These are phyloP conservation scores for Troilus luridus DNA, from an alignment of 2,888 invertebrate genomes.

Conservation along the genomic window DNA sequence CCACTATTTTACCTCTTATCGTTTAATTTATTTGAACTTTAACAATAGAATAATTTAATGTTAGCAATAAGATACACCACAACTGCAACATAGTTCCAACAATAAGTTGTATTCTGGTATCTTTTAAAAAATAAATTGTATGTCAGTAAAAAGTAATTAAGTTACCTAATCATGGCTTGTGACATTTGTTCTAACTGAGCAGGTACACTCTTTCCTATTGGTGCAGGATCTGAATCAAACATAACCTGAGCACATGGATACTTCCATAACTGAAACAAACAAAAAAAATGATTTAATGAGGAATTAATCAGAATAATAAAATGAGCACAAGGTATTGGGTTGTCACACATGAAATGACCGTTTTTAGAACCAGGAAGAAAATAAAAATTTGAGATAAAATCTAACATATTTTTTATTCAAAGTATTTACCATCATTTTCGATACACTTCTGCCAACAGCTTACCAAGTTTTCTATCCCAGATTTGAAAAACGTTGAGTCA, in stretches of 20 bases:
- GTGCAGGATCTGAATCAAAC: conserved; percentile 98
- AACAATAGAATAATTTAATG: no score
- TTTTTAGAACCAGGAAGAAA: no score
- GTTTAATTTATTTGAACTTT: no score
- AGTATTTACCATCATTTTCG: no score
- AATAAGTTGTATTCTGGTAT: background rate
- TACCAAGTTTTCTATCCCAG: no score
- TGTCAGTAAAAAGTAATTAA: conserved; percentile 61
- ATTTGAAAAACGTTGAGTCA: no score
- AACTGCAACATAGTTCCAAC: background rate
- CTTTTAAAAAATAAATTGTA: background rate
- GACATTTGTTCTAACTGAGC: conserved; percentile 98
- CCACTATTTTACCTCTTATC: no score
- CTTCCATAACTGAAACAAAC: conserved; percentile 85
- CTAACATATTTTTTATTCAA: no score
- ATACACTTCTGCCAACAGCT: no score
- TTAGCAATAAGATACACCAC: no score
- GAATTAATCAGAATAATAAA: background rate
- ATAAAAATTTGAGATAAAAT: no score
- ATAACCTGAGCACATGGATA: conserved; percentile 98
- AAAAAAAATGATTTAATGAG: conserved; percentile 35
- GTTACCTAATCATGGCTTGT: conserved; percentile 96
- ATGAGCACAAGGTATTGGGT: background rate
- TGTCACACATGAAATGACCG: no score
- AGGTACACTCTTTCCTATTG: conserved; percentile 86